Evolutionary conservation across 2,888 invertebrate species (phyloP).

Genomic region (Tipula unca): DNA sequence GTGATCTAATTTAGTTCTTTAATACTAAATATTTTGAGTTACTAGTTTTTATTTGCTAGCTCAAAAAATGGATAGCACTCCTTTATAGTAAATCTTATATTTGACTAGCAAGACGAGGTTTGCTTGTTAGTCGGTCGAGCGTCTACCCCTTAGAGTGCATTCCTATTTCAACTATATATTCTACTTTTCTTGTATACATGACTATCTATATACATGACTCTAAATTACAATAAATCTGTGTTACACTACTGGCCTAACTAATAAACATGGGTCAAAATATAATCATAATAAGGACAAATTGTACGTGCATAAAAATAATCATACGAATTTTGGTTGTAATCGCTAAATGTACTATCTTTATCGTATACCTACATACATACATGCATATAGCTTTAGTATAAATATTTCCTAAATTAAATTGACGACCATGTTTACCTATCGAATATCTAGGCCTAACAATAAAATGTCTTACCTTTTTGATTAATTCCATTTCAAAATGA

Average conservation of each 20-base stretch:
- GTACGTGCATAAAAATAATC: background rate
- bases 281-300: background rate
- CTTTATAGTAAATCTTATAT: no score
- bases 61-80: no score
- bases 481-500: background rate
- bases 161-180: no score
- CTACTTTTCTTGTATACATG: no score
- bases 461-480: background rate
- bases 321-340: background rate
- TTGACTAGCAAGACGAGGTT: no score
- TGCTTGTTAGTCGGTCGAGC: no score
- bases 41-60: no score
- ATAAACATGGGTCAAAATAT: background rate
- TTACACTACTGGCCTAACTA: background rate
- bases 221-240: background rate
- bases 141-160: no score
- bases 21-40: no score
- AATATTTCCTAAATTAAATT: background rate
- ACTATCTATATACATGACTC: no score
- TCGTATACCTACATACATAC: background rate
- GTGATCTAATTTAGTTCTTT: no score
- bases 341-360: background rate
- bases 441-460: background rate
- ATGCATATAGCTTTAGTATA: background rate
- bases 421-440: background rate